Evolutionary conservation across 2,888 invertebrate genomes (phyloP).

Genomic region (Oscheius sp.): DNA sequence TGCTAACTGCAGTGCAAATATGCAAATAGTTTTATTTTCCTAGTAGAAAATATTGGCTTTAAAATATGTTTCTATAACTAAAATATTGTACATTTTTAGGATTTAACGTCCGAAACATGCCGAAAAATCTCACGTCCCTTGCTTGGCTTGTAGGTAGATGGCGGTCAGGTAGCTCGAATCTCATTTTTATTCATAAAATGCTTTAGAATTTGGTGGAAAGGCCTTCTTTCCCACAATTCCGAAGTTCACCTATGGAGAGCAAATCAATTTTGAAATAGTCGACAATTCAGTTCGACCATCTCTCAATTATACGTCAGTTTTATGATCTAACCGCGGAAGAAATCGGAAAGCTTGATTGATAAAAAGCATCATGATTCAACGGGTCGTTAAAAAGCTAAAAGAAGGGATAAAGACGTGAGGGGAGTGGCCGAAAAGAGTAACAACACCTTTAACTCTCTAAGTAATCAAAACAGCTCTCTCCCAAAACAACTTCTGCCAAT

Average conservation of each 20-base stretch:
- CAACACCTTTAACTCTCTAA: too few species aligned
- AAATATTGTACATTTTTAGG: constrained; percentile 39
- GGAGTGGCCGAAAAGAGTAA: not conserved
- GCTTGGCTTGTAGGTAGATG: constrained; percentile 69
- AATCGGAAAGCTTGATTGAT: not conserved
- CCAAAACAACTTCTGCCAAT: not conserved
- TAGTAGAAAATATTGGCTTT: not conserved
- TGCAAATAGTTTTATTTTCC: not conserved
- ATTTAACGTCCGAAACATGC: constrained; percentile 62
- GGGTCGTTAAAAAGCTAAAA: too few species aligned
- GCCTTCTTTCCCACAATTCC: constrained; percentile 70
- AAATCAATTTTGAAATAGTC: constrained; percentile 42
- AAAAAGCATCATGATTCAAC: not conserved
- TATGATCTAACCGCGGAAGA: not conserved
- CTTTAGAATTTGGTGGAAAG: constrained; percentile 30
- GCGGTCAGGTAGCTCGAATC: constrained; percentile 56
- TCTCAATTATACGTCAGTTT: constrained; percentile 66
- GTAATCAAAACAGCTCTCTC: too few species aligned
- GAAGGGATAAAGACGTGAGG: not conserved
- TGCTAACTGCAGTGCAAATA: too few species aligned
- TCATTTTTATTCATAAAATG: not conserved
- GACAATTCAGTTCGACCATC: constrained; percentile 37
- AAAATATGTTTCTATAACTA: not conserved
- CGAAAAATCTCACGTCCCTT: constrained; percentile 55
- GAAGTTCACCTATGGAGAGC: constrained; percentile 69